phyloP scores from a whole-genome alignment of 2,797 vertebrate species.

The Threskiornis aethiopicus region DNA sequence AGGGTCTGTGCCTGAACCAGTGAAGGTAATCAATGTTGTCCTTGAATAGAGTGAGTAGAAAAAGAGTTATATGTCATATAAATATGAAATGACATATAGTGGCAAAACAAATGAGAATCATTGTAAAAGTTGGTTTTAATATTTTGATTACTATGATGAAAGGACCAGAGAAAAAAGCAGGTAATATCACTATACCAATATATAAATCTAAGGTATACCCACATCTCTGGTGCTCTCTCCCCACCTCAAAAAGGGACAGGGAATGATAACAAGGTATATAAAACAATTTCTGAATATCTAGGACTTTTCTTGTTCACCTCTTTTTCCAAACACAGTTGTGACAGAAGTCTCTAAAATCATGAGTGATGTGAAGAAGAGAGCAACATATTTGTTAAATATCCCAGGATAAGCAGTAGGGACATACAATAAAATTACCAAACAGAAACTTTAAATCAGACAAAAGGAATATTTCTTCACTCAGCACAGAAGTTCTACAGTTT shows the following conservation, averaged over 20 bases:
- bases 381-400: neutral
- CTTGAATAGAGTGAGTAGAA: neutral
- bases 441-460: neutral
- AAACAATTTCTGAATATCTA: neutral
- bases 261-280: neutral
- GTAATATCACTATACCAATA: neutral
- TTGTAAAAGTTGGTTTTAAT: neutral
- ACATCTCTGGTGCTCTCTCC: neutral
- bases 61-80: neutral
- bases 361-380: neutral
- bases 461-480: neutral
- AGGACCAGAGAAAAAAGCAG: neutral
- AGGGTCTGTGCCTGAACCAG: neutral
- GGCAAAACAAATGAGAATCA: neutral
- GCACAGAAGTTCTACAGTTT: neutral
- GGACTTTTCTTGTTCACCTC: neutral
- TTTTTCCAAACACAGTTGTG: neutral
- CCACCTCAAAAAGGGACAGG: neutral
- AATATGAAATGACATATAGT: neutral
- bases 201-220: neutral
- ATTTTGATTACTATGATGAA: neutral
- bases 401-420: neutral
- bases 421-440: neutral
- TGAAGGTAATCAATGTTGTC: neutral
- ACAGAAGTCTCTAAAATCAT: neutral